phyloP scores from a whole-genome alignment of 1,140 invertebrate genomes.

The Zaprionus ghesquierei region DNA sequence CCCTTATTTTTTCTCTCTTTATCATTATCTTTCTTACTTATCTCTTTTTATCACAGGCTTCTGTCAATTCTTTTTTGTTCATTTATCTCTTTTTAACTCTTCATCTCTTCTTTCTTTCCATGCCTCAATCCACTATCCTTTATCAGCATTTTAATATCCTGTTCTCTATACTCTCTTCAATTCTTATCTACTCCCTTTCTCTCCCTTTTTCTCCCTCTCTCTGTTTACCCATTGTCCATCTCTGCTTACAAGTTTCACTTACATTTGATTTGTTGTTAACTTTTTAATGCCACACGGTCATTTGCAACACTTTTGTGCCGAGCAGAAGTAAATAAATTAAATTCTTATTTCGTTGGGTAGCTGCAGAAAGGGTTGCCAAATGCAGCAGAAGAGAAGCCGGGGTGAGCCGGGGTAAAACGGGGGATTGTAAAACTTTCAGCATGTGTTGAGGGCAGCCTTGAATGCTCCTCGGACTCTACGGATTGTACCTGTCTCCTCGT shows the following conservation, averaged over 20 bases:
- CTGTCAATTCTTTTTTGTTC: not conserved
- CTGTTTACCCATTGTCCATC: too few relatives aligned
- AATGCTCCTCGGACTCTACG: slow-evolving; percentile 18
- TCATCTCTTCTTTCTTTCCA: not conserved
- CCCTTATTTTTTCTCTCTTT: too few relatives aligned
- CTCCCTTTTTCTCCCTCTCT: not conserved
- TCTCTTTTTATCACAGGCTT: too few relatives aligned
- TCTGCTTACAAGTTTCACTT: slow-evolving; percentile 41
- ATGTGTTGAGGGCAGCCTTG: slow-evolving; percentile 29
- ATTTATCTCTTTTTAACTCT: not conserved
- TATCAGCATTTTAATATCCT: not conserved
- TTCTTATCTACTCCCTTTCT: not conserved
- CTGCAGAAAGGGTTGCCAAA: not conserved
- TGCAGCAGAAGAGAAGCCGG: too few relatives aligned
- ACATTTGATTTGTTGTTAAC: slow-evolving; percentile 58
- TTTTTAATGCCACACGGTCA: slow-evolving; percentile 66
- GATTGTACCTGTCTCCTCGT: slow-evolving; percentile 12
- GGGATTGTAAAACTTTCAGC: slow-evolving; percentile 48
- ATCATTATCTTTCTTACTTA: too few relatives aligned
- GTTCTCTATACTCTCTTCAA: not conserved
- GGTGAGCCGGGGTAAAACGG: not conserved
- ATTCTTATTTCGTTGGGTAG: slow-evolving; percentile 54
- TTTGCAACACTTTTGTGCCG: slow-evolving; percentile 54
- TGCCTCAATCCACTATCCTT: not conserved
- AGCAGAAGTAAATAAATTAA: slow-evolving; percentile 76